These are phyloP conservation scores for Discoglossus pictus DNA, from an alignment of 2,797 vertebrate genomes.

Conservation along the genomic window DNA sequence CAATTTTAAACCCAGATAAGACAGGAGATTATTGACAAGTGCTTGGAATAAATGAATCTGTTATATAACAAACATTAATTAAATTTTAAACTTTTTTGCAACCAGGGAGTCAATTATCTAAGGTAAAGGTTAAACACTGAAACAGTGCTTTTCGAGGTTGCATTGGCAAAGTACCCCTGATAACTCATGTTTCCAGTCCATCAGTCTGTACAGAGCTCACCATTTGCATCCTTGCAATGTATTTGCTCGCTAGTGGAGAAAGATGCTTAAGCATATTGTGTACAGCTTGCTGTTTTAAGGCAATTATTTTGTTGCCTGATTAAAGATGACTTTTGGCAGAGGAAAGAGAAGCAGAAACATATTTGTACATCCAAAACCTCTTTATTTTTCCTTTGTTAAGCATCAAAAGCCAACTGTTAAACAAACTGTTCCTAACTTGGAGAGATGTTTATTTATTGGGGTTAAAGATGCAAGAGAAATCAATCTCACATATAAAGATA, in stretches of 20 bases:
- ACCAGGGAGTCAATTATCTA: too few relatives aligned
- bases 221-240: constrained; percentile 1
- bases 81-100: too few relatives aligned
- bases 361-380: constrained; percentile 28
- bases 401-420: constrained; percentile 32
- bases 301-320: constrained; percentile 43
- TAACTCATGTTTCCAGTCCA: constrained; percentile 5
- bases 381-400: constrained; percentile 37
- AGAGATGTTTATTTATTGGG: constrained; percentile 20
- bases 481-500: constrained; percentile 30
- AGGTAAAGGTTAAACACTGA: too few relatives aligned
- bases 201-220: background rate
- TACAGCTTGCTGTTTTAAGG: constrained; percentile 24
- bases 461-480: constrained; percentile 14
- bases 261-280: constrained; percentile 33
- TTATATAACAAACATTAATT: too few relatives aligned
- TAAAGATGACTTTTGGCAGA: constrained; percentile 38
- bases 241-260: constrained; percentile 1
- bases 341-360: constrained; percentile 4
- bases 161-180: too few relatives aligned
- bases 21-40: too few relatives aligned
- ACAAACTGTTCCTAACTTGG: constrained; percentile 16
- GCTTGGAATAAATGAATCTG: too few relatives aligned
- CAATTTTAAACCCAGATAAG: too few relatives aligned
- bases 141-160: too few relatives aligned